Evolutionary conservation across 1,140 invertebrate genomes (phyloP).

Genomic region (Zaprionus vittiger): DNA sequence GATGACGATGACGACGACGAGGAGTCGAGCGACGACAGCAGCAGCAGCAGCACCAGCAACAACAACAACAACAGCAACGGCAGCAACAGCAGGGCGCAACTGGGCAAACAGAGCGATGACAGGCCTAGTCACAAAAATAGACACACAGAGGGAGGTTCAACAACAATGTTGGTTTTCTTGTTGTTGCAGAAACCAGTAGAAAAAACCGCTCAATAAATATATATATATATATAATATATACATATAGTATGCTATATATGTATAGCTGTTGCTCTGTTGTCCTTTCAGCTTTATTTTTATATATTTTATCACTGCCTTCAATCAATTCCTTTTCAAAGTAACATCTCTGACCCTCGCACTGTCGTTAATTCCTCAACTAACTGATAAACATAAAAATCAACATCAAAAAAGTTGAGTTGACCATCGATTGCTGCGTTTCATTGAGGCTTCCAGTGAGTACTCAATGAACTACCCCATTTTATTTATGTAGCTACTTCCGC

Average conservation of each 20-base stretch:
- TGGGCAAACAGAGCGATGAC: constrained; percentile 64
- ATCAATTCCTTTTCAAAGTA: constrained; percentile 8
- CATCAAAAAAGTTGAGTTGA: constrained; percentile 13
- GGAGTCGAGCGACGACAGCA: constrained; percentile 14
- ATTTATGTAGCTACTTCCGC: constrained; percentile 44
- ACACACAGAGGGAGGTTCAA: constrained; percentile 48
- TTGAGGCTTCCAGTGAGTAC: constrained; percentile 28
- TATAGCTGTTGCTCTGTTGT: neutral
- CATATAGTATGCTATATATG: neutral
- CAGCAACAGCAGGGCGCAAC: constrained; percentile 60
- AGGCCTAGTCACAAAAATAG: constrained; percentile 77
- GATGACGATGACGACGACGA: constrained; percentile 21
- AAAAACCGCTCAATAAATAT: constrained; percentile 4
- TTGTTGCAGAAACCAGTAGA: neutral
- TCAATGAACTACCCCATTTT: constrained; percentile 40
- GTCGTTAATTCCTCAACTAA: neutral
- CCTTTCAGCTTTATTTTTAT: constrained; percentile 3
- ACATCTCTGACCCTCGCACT: constrained; percentile 6
- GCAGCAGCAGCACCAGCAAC: constrained; percentile 2
- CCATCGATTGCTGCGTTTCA: constrained; percentile 13
- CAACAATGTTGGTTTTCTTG: constrained; percentile 24
- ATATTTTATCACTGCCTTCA: neutral
- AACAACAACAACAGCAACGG: neutral
- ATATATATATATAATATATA: neutral
- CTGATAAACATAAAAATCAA: constrained; percentile 19